These are phyloP conservation scores for Urocynchramus pylzowi DNA, from an alignment of 2,113 vertebrate genomes.

Conservation along the genomic window DNA sequence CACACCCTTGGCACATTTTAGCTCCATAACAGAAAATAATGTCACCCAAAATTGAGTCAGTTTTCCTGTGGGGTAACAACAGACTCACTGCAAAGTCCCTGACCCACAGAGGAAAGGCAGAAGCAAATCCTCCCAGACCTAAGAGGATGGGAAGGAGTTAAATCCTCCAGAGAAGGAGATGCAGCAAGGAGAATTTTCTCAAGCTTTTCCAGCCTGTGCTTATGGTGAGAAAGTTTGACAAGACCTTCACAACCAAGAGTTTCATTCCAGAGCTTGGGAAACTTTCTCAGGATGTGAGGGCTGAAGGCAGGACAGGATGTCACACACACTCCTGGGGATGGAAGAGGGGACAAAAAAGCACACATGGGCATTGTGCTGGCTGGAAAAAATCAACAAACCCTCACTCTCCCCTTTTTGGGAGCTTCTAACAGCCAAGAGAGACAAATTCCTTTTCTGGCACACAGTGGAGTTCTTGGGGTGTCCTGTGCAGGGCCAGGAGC, in stretches of 20 bases:
- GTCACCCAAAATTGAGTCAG: background rate
- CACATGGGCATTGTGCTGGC: background rate
- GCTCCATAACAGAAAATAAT: background rate
- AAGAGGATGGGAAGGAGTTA: background rate
- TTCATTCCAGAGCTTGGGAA: constrained; percentile 50
- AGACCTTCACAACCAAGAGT: background rate
- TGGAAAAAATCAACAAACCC: background rate
- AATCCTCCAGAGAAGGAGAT: background rate
- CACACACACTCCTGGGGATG: background rate
- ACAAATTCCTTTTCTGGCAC: background rate
- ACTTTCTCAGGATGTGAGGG: background rate
- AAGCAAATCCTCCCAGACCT: background rate
- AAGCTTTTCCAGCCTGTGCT: background rate
- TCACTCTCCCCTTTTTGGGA: background rate
- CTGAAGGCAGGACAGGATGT: constrained; percentile 42
- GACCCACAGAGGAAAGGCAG: background rate
- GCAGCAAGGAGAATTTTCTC: constrained; percentile 43
- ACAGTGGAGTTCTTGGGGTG: background rate
- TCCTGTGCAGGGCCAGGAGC: background rate
- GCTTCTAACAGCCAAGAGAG: background rate
- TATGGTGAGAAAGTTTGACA: constrained; percentile 37
- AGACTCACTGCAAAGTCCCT: background rate
- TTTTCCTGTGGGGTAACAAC: background rate
- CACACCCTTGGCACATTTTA: background rate
- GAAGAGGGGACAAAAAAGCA: background rate